These are phyloP conservation scores for Pantelozetes paolii DNA, from an alignment of 2,888 invertebrate species.

Conservation along the genomic window DNA sequence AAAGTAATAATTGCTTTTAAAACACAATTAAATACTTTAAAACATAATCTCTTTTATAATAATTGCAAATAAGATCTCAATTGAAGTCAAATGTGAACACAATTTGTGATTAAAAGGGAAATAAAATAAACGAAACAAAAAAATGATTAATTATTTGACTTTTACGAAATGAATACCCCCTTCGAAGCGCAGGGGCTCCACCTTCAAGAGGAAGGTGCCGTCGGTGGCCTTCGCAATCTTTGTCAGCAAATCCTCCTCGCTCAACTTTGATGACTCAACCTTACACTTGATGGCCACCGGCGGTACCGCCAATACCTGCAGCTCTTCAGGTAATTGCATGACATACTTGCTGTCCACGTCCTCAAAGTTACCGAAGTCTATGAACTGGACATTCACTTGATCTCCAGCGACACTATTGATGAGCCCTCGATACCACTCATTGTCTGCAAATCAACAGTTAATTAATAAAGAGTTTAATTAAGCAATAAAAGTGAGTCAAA, in stretches of 20 bases:
- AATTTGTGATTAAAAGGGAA: too few relatives aligned
- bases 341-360: neutral
- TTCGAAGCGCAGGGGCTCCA: neutral
- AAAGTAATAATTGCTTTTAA: too few relatives aligned
- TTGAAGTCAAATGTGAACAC: too few relatives aligned
- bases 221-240: neutral
- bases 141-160: slow-evolving; percentile 1
- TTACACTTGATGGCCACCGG: slow-evolving; percentile 35
- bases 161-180: slow-evolving; percentile 2
- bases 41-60: too few relatives aligned
- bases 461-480: neutral
- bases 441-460: neutral
- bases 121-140: neutral
- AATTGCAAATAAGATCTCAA: too few relatives aligned
- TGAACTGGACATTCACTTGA: neutral
- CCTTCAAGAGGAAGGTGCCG: neutral
- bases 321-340: neutral
- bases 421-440: slow-evolving; percentile 29
- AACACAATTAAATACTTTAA: too few relatives aligned
- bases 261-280: neutral
- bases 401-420: neutral
- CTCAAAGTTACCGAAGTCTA: slow-evolving; percentile 37
- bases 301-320: neutral
- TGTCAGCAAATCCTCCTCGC: neutral
- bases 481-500: neutral